Conservation (phyloP, 2,113 vertebrate species). For the Pterocles burchelli region DNA sequence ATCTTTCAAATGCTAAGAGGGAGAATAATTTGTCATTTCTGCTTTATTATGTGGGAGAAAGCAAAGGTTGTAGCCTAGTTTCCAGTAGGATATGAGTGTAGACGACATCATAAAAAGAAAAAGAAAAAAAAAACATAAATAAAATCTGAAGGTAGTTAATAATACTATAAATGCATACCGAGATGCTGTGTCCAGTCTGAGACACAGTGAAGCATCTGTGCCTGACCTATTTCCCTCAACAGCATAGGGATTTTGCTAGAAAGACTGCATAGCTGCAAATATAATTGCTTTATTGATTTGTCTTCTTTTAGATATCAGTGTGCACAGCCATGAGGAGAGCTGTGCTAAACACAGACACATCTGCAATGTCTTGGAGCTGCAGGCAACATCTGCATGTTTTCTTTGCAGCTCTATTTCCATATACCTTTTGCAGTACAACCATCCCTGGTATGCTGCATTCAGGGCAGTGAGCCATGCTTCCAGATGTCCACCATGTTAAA, state of each 20-base stretch:
- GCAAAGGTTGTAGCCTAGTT: background rate
- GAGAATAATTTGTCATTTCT: background rate
- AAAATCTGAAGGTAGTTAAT: background rate
- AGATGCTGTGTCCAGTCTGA: background rate
- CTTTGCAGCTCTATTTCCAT: background rate
- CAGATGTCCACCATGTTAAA: background rate
- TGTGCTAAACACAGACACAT: background rate
- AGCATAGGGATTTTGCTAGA: background rate
- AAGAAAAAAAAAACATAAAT: background rate
- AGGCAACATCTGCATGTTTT: background rate
- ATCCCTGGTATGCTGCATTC: background rate
- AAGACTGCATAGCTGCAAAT: background rate
- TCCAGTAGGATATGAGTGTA: background rate
- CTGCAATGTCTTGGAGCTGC: background rate
- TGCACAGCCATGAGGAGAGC: background rate
- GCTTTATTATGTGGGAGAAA: background rate
- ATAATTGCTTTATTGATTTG: background rate
- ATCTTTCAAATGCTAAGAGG: background rate
- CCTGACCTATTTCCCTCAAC: background rate
- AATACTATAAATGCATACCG: background rate
- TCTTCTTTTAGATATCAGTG: background rate
- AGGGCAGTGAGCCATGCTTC: background rate
- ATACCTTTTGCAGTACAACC: background rate
- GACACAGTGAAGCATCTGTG: background rate
- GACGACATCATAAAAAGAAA: background rate